These are phyloP conservation scores for Babylonia areolata DNA, from an alignment of 1,140 invertebrate species.

Conservation along the genomic window DNA sequence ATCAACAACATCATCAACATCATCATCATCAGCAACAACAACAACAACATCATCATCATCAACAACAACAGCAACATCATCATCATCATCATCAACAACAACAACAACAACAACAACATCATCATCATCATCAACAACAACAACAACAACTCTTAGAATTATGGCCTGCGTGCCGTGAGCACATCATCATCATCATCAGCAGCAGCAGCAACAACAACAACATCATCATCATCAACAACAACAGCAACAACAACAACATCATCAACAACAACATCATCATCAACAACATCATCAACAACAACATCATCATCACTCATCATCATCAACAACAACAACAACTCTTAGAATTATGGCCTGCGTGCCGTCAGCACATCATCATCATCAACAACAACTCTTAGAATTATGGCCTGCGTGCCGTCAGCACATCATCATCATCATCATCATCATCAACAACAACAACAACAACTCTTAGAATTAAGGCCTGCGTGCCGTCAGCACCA, in stretches of 20 bases:
- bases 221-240: background rate
- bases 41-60: no score
- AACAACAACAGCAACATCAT: background rate
- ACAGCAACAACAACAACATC: background rate
- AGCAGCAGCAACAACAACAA: no score
- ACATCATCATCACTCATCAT: constrained; percentile 7
- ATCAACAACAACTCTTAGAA: constrained; percentile 15
- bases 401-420: no score
- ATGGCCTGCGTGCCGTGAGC: no score
- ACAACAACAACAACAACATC: background rate
- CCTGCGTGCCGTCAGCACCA: no score
- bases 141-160: background rate
- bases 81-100: background rate
- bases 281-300: constrained; percentile 24
- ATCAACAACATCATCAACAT: no score
- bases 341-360: no score
- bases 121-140: constrained; percentile 1
- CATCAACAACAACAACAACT: constrained; percentile 27
- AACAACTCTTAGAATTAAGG: no score
- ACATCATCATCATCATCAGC: no score
- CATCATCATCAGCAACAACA: no score
- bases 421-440: no score
- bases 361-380: constrained; percentile 17
- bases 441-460: no score
- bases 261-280: constrained; percentile 23